Evolutionary conservation across 1,140 invertebrate genomes (phyloP), one percentile per base, ranked within the genome.

Genomic region (Nylanderia fulva): DNA sequence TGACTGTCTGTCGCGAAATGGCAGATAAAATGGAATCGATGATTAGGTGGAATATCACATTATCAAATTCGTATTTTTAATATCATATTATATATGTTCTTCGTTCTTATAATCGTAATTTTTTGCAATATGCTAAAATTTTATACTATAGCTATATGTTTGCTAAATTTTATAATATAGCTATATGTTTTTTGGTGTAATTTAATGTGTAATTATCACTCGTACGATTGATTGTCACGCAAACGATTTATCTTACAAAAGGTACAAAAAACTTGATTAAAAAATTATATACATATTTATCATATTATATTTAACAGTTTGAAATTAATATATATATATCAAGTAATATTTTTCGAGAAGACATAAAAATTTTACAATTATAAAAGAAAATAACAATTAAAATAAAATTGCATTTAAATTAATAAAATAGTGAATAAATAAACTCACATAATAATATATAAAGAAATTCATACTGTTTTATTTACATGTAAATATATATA

Each of bases 161-260:
- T 48, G n/a, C n/a, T n/a, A 48, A 18, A 48, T 5, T 0, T 48
- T 48, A 18, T 48, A 18, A 0, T 42, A 42, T 42, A 48, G 15
- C 45, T 48, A 48, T 48, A 48, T 42, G 9, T 48, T 48, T 48
- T 5, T 48, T 13, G 3, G 11, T 45, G 11, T 15, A 45, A 48
- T 4, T 48, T 1, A 18, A 48, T 48, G 15, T 48, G n/a, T n/a
- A n/a, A n/a, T n/a, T n/a, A n/a, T 3, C 15, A 15, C 15, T 18
- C 15, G 18, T 48, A 18, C 15, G 5, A 48, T 48, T n/a, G n/a
- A 48, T 48, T 48, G 29, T 71, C 15, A 8, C 5, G 8, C 15
- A 15, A 75, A 9, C 11, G 18, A 58, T 18, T 75, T 58, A 74
- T 58, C 4, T 39, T 36, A 74, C 7, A 74, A 24, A 2, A 74